Conservation (phyloP, 1,140 invertebrate genomes). For the Leptopilina clavipes region DNA sequence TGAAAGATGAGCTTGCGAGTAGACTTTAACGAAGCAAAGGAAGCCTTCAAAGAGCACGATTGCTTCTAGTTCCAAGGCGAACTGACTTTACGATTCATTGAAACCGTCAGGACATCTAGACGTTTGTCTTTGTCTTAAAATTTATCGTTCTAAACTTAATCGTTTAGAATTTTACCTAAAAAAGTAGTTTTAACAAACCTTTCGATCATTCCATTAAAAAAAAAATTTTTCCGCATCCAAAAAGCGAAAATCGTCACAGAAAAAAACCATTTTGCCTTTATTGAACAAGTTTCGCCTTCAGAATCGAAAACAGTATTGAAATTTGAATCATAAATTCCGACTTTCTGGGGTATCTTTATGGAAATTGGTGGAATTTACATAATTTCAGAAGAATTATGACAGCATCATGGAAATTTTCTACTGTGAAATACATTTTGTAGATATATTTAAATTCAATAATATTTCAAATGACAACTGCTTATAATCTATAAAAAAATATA, state of each 20-base stretch:
- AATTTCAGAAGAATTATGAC: slow-evolving; percentile 1
- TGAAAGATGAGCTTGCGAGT: slow-evolving; percentile 13
- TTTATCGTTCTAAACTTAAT: neutral
- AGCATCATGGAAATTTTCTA: neutral
- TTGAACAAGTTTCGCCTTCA: neutral
- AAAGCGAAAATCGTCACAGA: neutral
- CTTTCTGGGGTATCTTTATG: slow-evolving; percentile 1
- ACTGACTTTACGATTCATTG: neutral
- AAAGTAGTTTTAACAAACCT: too few species aligned
- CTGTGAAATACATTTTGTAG: neutral
- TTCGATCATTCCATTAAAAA: too few species aligned
- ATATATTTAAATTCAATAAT: slow-evolving; percentile 6
- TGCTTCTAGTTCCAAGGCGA: slow-evolving; percentile 4
- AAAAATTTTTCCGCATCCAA: too few species aligned
- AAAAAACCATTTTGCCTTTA: neutral
- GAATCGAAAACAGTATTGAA: slow-evolving; percentile 16
- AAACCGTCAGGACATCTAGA: slow-evolving; percentile 7
- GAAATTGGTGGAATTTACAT: slow-evolving; percentile 9
- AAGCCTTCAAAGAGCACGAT: neutral
- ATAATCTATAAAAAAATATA: neutral
- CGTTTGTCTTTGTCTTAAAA: neutral
- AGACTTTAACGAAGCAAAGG: neutral
- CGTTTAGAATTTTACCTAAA: too few species aligned
- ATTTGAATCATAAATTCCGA: slow-evolving; percentile 13
- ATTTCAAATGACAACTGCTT: neutral